Evolutionary conservation across 92 coral and sea anemone species (phyloP), one percentile per base, ranked within the genome.

Genomic region (Heliopora coerulea): DNA sequence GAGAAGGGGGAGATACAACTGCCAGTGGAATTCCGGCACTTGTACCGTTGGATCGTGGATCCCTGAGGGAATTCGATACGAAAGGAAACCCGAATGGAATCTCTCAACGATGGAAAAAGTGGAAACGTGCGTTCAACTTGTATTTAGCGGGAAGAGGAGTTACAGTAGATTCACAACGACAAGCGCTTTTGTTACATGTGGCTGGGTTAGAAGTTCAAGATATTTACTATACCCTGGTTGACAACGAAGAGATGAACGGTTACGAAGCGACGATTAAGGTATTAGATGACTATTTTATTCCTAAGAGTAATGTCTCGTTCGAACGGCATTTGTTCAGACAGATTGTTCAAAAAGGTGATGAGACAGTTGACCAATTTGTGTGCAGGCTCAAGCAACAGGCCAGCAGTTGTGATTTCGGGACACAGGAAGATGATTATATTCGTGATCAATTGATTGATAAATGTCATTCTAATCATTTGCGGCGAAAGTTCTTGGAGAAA

Each of bases 301-400:
- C 80, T 37, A 72, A 84, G 56, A 74, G 63, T 48, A 83, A 83
- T 12, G 44, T 83, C n/a, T 68, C 84, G 25, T 84, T 79, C 34
- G 78, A 84, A 44, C 54, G 78, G 68, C 78, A 84, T 44, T 73
- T 73, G 84, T 84, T 84, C 58, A 17, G 87, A 19, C 68, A 83
- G 78, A 29, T 83, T 33, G 58, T 24, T 35, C 79, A 80, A 49
- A 46, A 48, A 33, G 70, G 40, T 27, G 65, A 72, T n/a, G 80
- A 80, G 34, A 72, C 73, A 1, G 68, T 80, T 31, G 72, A 80
- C 60, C 72, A 80, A 13, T 70, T 72, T 57, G 79, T 70, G 25
- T 80, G 79, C 49, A 62, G 70, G 54, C 72, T 70, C 44, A 72
- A 59, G 48, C 84, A 68, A 37, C 63, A 62, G 9, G 72, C 84